Conservation (phyloP, 2,797 vertebrate genomes). For the Decapterus maruadsi region DNA sequence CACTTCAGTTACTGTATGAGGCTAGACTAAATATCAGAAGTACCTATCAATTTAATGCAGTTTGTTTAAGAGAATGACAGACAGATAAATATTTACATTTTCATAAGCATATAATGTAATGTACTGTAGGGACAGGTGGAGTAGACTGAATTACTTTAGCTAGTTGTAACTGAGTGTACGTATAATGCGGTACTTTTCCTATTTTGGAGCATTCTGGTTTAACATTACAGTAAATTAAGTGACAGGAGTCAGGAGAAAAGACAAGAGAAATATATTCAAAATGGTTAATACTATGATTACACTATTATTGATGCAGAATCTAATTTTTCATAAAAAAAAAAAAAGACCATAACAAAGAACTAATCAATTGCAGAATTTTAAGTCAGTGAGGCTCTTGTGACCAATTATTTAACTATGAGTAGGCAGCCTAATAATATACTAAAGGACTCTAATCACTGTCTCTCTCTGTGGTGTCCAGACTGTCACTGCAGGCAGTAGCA, state of each 20-base stretch:
- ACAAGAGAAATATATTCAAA: neutral
- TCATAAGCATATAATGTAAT: too few relatives aligned
- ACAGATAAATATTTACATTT: neutral
- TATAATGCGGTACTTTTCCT: neutral
- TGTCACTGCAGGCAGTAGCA: constrained; percentile 87
- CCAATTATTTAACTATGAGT: constrained; percentile 7
- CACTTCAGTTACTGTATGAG: neutral
- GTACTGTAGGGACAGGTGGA: neutral
- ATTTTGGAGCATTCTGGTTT: neutral
- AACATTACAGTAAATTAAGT: neutral
- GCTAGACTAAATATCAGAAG: neutral
- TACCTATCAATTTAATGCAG: neutral
- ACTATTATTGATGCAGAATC: neutral
- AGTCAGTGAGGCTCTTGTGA: constrained; percentile 6
- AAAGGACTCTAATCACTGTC: constrained; percentile 3
- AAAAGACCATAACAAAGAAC: neutral
- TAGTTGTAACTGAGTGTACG: neutral
- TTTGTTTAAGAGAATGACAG: neutral
- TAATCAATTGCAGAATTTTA: neutral
- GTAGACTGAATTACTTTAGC: neutral
- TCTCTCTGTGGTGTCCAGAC: constrained; percentile 76
- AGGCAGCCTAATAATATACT: neutral
- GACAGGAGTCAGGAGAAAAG: neutral
- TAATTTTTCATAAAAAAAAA: neutral
- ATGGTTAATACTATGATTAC: constrained; percentile 2